Base-by-base conservation (phyloP, 2,888 invertebrate genomes). In the Morpho helenor region DNA sequence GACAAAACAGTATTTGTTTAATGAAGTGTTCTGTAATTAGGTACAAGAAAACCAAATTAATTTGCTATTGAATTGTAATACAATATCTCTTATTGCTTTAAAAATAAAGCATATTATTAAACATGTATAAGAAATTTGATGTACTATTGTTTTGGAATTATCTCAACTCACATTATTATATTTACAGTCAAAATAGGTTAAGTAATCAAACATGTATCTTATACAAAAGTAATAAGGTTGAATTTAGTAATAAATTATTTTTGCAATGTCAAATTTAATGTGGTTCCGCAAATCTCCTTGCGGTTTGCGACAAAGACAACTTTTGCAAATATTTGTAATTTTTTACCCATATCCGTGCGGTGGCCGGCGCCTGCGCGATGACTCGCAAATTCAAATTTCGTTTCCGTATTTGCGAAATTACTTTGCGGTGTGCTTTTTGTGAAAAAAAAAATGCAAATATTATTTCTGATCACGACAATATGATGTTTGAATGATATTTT, bases 311-410 rank as follows among this genome's bases (percentile, higher is more conserved):
- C 70, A 71, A 71, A 71, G 69, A 61, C 48, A 56, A 59, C 62
- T 66, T 66, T 56, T 43, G 66, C 59, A 23, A 56, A 57, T 64
- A 67, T 66, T 63, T 58, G 42, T 2, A 9, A n/a, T 54, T 60
- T 53, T 60, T 61, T 53, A 42, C 8, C 22, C n/a, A 55, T 47
- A 49, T 55, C 52, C 60, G 58, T 62, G 59, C 60, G 65, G 65
- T 65, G 63, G 62, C 53, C 68, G 70, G 72, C 71, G 72, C 70
- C 72, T 70, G 64, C 60, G 59, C 66, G 64, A 65, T 71, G 72
- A 71, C 71, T 72, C 63, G 72, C 69, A 63, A 57, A 64, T 66
- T 57, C 49, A 57, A 52, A 63, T 62, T 64, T 47, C 39, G 56
- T 53, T 64, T 61, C 61, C 60, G 60, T 51, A 52, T 54, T 63